These are phyloP conservation scores for Scaptomyza parva DNA, from an alignment of 2,888 invertebrate species.

Conservation along the genomic window DNA sequence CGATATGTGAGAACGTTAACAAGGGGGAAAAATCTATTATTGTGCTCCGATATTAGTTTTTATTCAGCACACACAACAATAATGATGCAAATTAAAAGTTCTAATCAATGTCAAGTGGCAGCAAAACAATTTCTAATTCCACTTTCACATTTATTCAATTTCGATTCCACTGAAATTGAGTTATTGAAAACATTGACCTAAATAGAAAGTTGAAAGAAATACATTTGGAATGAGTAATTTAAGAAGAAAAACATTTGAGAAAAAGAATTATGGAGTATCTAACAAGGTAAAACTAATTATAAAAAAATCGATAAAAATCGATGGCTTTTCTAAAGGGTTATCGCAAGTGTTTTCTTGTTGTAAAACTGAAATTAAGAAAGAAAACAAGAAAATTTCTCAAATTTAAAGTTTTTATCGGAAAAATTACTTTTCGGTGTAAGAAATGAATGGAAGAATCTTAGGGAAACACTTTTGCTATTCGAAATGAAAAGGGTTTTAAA, in stretches of 20 bases:
- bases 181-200: constrained; percentile 22
- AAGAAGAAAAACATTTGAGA: not conserved
- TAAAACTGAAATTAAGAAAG: too few relatives aligned
- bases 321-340: too few relatives aligned
- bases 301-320: not conserved
- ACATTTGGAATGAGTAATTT: not conserved
- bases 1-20: constrained; percentile 46
- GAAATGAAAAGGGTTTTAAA: too few relatives aligned
- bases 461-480: too few relatives aligned
- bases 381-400: too few relatives aligned
- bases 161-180: constrained; percentile 1
- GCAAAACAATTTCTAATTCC: constrained; percentile 24
- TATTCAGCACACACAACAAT: constrained; percentile 29
- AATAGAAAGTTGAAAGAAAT: not conserved
- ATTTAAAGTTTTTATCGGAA: too few relatives aligned
- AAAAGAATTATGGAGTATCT: not conserved
- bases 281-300: not conserved
- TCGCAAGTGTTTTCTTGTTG: too few relatives aligned
- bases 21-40: constrained; percentile 23
- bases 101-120: constrained; percentile 53
- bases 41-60: constrained; percentile 9
- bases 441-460: too few relatives aligned
- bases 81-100: constrained; percentile 60
- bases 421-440: too few relatives aligned
- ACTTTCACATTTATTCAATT: constrained; percentile 50